Base-by-base conservation (phyloP, 2,797 vertebrate genomes). In the Pangasius mekongensis region DNA sequence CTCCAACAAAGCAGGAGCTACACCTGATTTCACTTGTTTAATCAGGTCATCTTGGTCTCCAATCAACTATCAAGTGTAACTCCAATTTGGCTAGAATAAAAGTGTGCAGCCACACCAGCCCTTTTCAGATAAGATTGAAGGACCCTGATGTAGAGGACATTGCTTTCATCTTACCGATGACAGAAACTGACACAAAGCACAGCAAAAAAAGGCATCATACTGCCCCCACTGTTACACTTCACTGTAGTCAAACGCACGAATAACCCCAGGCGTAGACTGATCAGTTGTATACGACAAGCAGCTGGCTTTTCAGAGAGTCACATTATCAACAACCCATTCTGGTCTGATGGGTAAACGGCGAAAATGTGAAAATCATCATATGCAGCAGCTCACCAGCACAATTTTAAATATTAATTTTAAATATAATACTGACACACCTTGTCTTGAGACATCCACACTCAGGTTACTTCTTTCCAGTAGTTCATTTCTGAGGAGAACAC, bases 311-410 rank as follows among this genome's bases (percentile, higher is more conserved):
- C 80, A 84, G 84, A 73, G 3, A 18, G 49, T 85, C 69, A 74
- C 69, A 85, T 85, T 20, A 56, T 85, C 84, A 85, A 43, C 84
- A 85, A 43, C 84, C 67, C 84, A 58, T 0, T 74, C 0, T 43
- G 33, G 67, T 74, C 84, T 85, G 84, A 85, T 73, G 67, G 67
- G 84, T 85, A 74, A 85, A 85, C 67, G 33, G 84, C 84, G 1
- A 74, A 85, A 85, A 85, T 58, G 84, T 85, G 84, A 85, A 85
- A 85, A 43, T 66, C 58, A 83, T 66, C 62, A 83, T 52, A 13
- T 20, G 0, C 62, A 52, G n/a, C 82, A 22, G 10, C n/a, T 83
- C 13, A 20, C 3, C 14, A 54, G 74, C 11, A 39, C 11, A 82
- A 43, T n/a, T 27, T n/a, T 27, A 66, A 43, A n/a, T 20, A 56